Evolutionary conservation across 2,113 vertebrate genomes (phyloP), one percentile per base, ranked within the genome.

Genomic region (Gracilinanus agilis): DNA sequence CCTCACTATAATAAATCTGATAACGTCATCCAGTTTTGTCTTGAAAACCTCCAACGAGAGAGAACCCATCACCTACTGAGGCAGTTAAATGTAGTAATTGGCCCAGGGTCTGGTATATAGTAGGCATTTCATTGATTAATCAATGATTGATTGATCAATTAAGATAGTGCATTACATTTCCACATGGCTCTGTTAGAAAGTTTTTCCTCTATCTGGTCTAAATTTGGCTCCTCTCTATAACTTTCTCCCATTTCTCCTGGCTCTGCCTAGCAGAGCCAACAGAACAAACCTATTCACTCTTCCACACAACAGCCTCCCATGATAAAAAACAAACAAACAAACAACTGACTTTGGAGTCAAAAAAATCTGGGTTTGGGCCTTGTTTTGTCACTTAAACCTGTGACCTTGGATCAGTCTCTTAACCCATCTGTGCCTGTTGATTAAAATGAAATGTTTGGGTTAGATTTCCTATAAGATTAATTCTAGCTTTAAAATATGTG

Each of bases 381-480:
- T 92, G 8, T 11, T 91, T 49, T 93, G 13, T 16, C n/a, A 91
- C 94, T 94, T 93, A 94, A 12, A 24, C 92, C 25, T 94, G 89
- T 94, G 29, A 55, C 11, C 44, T 93, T 92, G 54, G 23, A 16
- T 27, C 93, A 95, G 53, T 95, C 94, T 92, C 44, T 34, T 91
- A 91, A 95, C 23, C 54, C 9, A 29, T 93, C 75, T 90, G 23
- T 92, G 27, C 54, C 44, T 94, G 5, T 49, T 49, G 49, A 49
- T 53, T 54, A 95, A 94, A 95, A 93, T 55, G 92, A 34, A 96
- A 94, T 9, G 24, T 25, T 58, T 27, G 25, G 8, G 25, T 10
- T 10, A 58, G 55, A 56, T 58, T 58, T n/a, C 34, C 34, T 67
- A 3, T 67, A 67, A 67, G 12, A 67, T n/a, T 67, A 12, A 29